These are phyloP conservation scores for Mellivora capensis DNA, from an alignment of 2,113 vertebrate species.

Conservation along the genomic window DNA sequence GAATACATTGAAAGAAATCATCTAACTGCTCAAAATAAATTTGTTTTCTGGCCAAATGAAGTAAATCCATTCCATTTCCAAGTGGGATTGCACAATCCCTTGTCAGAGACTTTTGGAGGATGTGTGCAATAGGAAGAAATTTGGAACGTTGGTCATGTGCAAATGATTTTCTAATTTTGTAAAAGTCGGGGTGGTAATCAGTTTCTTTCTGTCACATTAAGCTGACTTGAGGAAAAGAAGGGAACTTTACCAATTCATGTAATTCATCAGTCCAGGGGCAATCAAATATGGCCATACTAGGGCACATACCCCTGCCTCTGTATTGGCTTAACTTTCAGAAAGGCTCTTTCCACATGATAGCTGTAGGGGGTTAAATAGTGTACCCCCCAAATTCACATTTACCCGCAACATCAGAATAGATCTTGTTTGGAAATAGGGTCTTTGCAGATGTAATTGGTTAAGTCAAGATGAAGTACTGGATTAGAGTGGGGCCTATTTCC, in stretches of 20 bases:
- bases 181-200: background rate
- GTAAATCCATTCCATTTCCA: background rate
- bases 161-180: slow-evolving; percentile 25
- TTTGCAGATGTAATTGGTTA: background rate
- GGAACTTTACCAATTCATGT: background rate
- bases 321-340: background rate
- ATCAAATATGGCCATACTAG: background rate
- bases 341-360: background rate
- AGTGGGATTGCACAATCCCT: background rate
- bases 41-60: slow-evolving; percentile 34
- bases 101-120: background rate
- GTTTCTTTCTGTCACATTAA: slow-evolving; percentile 3
- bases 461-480: background rate
- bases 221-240: background rate
- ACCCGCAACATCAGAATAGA: slow-evolving; percentile 18
- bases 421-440: slow-evolving; percentile 15
- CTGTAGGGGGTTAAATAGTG: background rate
- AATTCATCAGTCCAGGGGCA: background rate
- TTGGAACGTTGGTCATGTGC: background rate
- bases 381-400: background rate
- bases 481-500: background rate
- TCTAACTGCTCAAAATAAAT: slow-evolving; percentile 33
- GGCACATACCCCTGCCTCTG: background rate
- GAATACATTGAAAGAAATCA: background rate
- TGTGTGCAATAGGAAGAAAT: background rate